Conservation (phyloP, 2,797 vertebrate genomes). For the Phyllotis vaccarum region DNA sequence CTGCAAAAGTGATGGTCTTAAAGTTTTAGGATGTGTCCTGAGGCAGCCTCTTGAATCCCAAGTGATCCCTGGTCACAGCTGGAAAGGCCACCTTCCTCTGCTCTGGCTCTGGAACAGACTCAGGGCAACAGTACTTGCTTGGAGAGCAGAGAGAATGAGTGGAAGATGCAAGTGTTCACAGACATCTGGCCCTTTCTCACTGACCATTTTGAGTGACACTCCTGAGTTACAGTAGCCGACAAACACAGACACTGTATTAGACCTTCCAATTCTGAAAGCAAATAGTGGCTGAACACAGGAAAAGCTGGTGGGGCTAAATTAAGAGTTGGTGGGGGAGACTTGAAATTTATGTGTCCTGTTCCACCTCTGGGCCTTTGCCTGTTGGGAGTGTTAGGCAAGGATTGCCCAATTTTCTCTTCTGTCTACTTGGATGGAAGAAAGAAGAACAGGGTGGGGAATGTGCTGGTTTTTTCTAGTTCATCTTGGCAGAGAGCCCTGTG, state of each 20-base stretch:
- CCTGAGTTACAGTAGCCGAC: neutral
- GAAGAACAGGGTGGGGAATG: neutral
- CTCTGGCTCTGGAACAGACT: neutral
- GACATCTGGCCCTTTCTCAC: neutral
- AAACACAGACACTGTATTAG: neutral
- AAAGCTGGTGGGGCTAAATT: rapidly evolving
- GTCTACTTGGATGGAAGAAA: rapidly evolving
- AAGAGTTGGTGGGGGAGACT: rapidly evolving
- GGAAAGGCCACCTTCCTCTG: neutral
- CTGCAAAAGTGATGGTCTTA: neutral
- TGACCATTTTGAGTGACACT: neutral
- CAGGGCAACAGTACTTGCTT: neutral
- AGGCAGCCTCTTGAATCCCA: too few relatives aligned
- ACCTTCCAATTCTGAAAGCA: neutral
- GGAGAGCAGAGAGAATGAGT: neutral
- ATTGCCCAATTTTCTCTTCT: neutral
- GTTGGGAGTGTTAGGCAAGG: neutral
- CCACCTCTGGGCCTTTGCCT: neutral
- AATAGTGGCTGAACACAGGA: rapidly evolving
- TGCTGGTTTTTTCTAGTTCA: rapidly evolving
- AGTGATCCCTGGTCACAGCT: neutral
- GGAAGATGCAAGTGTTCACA: rapidly evolving
- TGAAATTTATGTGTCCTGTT: rapidly evolving
- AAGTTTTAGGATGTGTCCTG: neutral
- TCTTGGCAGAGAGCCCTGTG: neutral